These are phyloP conservation scores for Lithobates pipiens DNA, from an alignment of 2,797 vertebrate species.

Conservation along the genomic window DNA sequence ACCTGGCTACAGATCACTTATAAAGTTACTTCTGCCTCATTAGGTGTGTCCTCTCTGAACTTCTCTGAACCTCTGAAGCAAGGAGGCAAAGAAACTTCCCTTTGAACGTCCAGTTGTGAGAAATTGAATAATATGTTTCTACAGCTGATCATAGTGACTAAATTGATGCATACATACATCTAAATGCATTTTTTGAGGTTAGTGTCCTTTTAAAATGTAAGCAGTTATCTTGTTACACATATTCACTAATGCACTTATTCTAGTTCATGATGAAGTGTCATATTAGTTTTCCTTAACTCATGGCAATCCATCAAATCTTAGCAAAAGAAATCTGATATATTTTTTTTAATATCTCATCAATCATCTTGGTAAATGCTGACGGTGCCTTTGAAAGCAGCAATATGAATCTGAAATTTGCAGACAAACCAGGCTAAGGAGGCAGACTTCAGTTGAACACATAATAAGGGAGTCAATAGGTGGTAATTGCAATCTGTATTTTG, in stretches of 20 bases:
- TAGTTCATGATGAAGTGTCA: conserved; percentile 44
- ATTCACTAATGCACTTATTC: conserved; percentile 26
- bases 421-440: background rate
- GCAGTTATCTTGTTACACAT: background rate
- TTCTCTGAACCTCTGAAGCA: too few species aligned
- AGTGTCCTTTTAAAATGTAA: background rate
- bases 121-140: too few species aligned
- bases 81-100: too few species aligned
- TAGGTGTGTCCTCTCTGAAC: too few species aligned
- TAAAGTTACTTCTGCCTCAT: too few species aligned
- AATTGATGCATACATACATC: too few species aligned
- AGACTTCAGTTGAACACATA: background rate
- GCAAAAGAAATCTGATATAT: conserved; percentile 35
- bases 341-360: conserved; percentile 39
- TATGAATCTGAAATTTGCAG: conserved; percentile 31
- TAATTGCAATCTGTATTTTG: background rate
- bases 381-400: conserved; percentile 16
- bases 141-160: too few species aligned
- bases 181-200: background rate
- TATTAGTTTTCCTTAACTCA: conserved; percentile 20
- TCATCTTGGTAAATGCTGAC: conserved; percentile 47
- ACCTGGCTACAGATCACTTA: too few species aligned
- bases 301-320: conserved; percentile 48
- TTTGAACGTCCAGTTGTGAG: too few species aligned
- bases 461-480: background rate